A percentile compares a stretch with the other conserved stretches of the same genome.
Evolutionary conservation across 2,888 invertebrate species (phyloP).

Genomic region (Piscicola geometra): DNA sequence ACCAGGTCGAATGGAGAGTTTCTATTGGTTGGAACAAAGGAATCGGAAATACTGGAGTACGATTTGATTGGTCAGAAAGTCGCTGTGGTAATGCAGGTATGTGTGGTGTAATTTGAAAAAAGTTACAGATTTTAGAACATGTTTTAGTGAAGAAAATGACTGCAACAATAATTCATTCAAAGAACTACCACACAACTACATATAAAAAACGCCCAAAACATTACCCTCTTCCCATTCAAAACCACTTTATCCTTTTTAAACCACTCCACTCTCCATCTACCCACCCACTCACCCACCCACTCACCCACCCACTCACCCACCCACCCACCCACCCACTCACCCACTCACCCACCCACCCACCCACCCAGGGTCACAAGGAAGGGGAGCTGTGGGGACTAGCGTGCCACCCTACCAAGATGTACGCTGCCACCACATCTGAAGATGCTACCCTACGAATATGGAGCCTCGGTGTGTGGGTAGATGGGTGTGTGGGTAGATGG

Average conservation of each 20-base stretch:
- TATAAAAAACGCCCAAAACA: too few species aligned
- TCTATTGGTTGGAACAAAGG: conserved; percentile 55
- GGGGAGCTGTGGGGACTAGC: conserved; percentile 57
- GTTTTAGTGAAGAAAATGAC: too few species aligned
- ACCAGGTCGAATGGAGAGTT: conserved; percentile 53
- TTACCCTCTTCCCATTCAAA: background rate
- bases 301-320: too few species aligned
- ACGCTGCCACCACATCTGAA: conserved; percentile 56
- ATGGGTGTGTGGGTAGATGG: background rate
- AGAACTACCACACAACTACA: too few species aligned
- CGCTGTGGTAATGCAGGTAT: conserved; percentile 53
- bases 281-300: too few species aligned
- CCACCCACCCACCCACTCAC: too few species aligned
- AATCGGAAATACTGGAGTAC: conserved; percentile 56
- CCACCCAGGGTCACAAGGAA: conserved; percentile 54
- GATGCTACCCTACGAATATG: conserved; percentile 56
- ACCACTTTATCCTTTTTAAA: too few species aligned
- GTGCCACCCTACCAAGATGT: conserved; percentile 52
- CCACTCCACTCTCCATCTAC: background rate
- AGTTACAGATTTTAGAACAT: too few species aligned
- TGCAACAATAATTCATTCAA: too few species aligned
- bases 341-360: too few species aligned
- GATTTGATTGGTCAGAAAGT: conserved; percentile 53
- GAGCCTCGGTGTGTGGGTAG: conserved; percentile 43
- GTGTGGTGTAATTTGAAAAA: too few species aligned